phyloP scores from a whole-genome alignment of 2,797 vertebrate species.

The Molothrus aeneus region DNA sequence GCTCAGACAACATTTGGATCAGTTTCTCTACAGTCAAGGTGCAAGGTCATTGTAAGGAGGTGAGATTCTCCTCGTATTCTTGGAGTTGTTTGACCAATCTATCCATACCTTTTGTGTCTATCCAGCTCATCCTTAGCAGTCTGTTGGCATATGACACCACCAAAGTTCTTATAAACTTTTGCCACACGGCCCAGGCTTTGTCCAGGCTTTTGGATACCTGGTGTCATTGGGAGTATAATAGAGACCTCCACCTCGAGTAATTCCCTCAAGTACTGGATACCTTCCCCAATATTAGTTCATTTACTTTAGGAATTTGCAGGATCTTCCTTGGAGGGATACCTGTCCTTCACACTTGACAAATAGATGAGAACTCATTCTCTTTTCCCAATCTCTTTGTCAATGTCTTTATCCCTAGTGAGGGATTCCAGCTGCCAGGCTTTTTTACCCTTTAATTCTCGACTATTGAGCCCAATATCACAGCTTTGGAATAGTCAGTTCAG shows the following conservation, averaged over 20 bases:
- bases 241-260: not conserved
- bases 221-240: accelerated
- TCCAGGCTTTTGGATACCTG: not conserved
- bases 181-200: accelerated
- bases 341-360: not conserved
- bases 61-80: not conserved
- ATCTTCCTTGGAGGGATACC: not conserved
- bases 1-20: not conserved
- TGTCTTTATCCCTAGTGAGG: not conserved
- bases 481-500: not conserved
- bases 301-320: not conserved
- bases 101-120: not conserved
- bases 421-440: not conserved
- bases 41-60: not conserved
- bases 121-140: not conserved
- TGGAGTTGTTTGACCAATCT: not conserved
- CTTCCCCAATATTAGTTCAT: not conserved
- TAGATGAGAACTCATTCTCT: not conserved
- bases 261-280: not conserved
- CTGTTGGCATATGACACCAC: not conserved
- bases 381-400: not conserved
- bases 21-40: not conserved
- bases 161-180: not conserved
- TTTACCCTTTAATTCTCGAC: not conserved
- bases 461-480: not conserved